Base-by-base conservation (phyloP, 2,113 vertebrate species). In the Corydoras maculifer region DNA sequence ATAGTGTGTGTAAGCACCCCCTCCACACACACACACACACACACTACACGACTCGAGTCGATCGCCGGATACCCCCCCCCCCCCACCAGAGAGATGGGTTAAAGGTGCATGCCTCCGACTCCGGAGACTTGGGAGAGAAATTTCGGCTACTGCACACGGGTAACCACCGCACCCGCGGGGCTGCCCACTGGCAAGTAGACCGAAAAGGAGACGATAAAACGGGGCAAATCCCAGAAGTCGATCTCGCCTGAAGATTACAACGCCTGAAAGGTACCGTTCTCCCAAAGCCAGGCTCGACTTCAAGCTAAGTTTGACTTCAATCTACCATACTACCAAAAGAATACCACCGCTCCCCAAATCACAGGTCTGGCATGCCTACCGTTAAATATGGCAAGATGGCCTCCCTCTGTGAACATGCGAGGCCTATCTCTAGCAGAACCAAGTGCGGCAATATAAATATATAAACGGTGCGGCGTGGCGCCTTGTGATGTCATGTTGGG, bases 121-220 rank as follows among this genome's bases (percentile, higher is more conserved):
- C 60, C 14, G 7, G 66, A 62, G 67, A 75, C 55, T 70, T 58
- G 58, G 60, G 48, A 77, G 55, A 53, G 64, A 72, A 75, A 78
- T 69, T 68, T 50, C 57, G 13, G 25, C 70, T 72, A 49, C 62
- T 59, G 54, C 54, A 69, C 59, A 64, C 69, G 43, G 30, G 48
- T 57, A 65, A 65, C 54, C 48, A 48, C 14, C 12, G 8, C 68
- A 25, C 68, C 67, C 61, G 57, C 14, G 60, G 62, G 68, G 14
- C 68, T 60, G 61, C 53, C 48, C 32, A 13, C 14, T 31, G 72
- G 59, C 65, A 60, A 65, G 5, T 0, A 8, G 25, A 73, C 30
- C 8, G 2, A 70, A 43, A 68, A 53, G 18, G 25, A 50, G 29
- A 3, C 10, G n/a, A 31, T 10, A 9, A 70, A 48, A 12, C 0